Conservation (phyloP, 2,888 invertebrate genomes). For the Clusia tigrina region DNA sequence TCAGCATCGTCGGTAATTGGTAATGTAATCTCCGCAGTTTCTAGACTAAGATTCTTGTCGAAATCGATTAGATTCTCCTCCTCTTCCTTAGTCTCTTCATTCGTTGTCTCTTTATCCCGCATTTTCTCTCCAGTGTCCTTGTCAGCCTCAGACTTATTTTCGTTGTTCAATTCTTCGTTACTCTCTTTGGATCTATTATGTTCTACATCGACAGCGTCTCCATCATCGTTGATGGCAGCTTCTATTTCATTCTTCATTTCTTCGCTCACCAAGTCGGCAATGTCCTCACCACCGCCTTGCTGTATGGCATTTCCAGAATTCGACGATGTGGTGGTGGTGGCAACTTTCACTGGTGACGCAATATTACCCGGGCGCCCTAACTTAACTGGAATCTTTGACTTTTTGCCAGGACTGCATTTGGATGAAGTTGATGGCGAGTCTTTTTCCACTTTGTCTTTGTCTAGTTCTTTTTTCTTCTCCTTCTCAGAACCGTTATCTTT, state of each 20-base stretch:
- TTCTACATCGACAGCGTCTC: constrained; percentile 36
- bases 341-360: constrained; percentile 65
- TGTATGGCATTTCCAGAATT: constrained; percentile 53
- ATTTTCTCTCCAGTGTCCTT: constrained; percentile 36
- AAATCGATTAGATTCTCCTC: constrained; percentile 42
- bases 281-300: constrained; percentile 64
- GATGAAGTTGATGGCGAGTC: constrained; percentile 38
- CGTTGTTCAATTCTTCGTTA: constrained; percentile 40
- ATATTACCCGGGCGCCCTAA: constrained; percentile 43
- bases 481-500: constrained; percentile 50
- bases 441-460: constrained; percentile 39
- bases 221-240: constrained; percentile 60
- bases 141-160: constrained; percentile 48
- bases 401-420: constrained; percentile 62
- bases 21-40: constrained; percentile 32
- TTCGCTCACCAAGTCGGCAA: constrained; percentile 60
- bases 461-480: constrained; percentile 37
- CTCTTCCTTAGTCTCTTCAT: constrained; percentile 21
- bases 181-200: constrained; percentile 28
- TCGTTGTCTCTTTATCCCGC: constrained; percentile 28
- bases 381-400: constrained; percentile 64
- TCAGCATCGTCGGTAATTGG: constrained; percentile 40
- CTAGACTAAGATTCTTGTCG: constrained; percentile 42
- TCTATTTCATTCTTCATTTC: constrained; percentile 61
- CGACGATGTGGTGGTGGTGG: constrained; percentile 31